A percentile compares a stretch with the other conserved stretches of the same genome.
phyloP scores from a whole-genome alignment of 2,113 vertebrate species.

The Cricetomys ansorgei region DNA sequence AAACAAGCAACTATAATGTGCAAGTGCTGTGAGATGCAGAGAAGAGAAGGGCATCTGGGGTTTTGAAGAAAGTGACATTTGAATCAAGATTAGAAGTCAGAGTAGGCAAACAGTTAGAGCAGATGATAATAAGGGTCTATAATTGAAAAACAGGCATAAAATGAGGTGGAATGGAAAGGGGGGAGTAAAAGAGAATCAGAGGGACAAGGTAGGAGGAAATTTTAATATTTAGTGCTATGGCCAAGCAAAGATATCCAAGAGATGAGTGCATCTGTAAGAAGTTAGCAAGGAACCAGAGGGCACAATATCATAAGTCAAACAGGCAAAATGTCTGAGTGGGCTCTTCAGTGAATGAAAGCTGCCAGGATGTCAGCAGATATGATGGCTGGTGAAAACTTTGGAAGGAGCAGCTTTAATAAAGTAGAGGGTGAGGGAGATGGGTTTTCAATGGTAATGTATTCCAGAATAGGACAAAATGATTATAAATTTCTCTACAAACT shows the following conservation, averaged over 20 bases:
- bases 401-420: background rate
- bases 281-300: background rate
- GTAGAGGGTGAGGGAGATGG: background rate
- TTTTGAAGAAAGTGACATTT: background rate
- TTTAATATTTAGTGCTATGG: background rate
- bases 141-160: background rate
- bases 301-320: background rate
- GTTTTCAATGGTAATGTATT: background rate
- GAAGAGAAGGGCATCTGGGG: background rate
- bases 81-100: constrained; percentile 2
- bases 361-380: background rate
- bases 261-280: background rate
- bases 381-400: background rate
- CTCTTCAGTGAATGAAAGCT: background rate
- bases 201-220: background rate
- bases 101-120: background rate
- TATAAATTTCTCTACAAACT: background rate
- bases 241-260: background rate
- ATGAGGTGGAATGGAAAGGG: too few species aligned
- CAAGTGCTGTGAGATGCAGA: background rate
- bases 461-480: background rate
- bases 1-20: background rate
- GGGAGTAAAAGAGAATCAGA: background rate
- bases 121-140: background rate
- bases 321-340: background rate